Conservation (phyloP, 2,797 vertebrate genomes). For the Lacerta bilineata region DNA sequence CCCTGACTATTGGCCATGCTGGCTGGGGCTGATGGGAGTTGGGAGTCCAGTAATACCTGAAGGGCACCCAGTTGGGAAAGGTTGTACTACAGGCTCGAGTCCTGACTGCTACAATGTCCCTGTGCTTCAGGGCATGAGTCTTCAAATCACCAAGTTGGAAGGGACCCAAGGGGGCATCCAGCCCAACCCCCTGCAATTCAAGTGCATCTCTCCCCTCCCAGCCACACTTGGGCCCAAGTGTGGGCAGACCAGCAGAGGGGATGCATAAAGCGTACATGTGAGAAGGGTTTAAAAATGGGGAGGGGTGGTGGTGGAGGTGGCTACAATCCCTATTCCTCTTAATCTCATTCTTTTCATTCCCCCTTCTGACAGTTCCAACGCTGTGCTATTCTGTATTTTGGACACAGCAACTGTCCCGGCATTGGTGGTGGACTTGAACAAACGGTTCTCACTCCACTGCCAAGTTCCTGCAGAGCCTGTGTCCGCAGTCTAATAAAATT, state of each 20-base stretch:
- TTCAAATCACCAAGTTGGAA: too few relatives aligned
- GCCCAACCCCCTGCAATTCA: too few relatives aligned
- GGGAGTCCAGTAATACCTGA: not conserved
- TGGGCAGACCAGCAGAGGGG: not conserved
- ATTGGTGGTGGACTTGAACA: not conserved
- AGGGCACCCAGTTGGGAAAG: not conserved
- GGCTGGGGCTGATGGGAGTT: not conserved
- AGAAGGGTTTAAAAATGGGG: not conserved
- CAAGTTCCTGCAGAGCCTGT: constrained; percentile 14
- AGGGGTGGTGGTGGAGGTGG: accelerated
- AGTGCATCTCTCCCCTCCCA: not conserved
- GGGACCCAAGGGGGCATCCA: too few relatives aligned
- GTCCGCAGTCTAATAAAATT: constrained; percentile 24
- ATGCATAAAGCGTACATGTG: too few relatives aligned
- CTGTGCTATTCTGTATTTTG: not conserved
- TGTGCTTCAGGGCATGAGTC: not conserved
- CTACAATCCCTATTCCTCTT: not conserved
- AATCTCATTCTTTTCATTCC: too few relatives aligned
- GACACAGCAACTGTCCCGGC: not conserved
- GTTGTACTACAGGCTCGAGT: not conserved
- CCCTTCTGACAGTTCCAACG: not conserved
- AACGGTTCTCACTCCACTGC: constrained; percentile 9
- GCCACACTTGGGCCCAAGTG: not conserved
- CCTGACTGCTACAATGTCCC: not conserved
- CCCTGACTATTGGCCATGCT: not conserved